Evolutionary conservation across 2,888 invertebrate species (phyloP), one percentile per base, ranked within the genome.

Genomic region (Caenorhabditis sp.): DNA sequence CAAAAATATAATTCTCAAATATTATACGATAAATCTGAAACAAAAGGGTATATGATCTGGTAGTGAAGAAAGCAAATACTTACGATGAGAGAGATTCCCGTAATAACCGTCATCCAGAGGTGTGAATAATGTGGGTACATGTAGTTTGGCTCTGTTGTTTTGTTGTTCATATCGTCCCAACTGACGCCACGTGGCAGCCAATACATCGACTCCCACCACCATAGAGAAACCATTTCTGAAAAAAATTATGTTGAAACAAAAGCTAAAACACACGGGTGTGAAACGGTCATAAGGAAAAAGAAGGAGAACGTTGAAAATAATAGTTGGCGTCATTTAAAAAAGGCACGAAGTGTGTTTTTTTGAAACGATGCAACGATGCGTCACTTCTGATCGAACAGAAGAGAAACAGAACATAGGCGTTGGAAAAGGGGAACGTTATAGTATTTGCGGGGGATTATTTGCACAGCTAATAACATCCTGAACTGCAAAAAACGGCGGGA

Each of bases 111-210:
- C 74, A 87, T 87, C 47, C 65, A 65, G 18, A 90, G 77, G 13
- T 90, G 88, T 24, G 70, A 58, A 47, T 82, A 68, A 20, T 85
- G 76, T 18, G 90, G 90, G 60, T 83, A 89, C 50, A 82, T 69
- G 37, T 32, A 68, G 56, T 74, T 72, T 37, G 60, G 40, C n/a
- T 77, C 65, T 15, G 64, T 65, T 5, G 81, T 70, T 32, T 64
- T 83, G 64, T 85, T 87, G 72, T 83, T 68, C 58, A 90, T 74
- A 62, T 87, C 87, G 1, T 76, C 70, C 91, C 91, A 91, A 4
- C 74, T 80, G n/a, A 88, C 85, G 69, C 85, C 85, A 32, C 86
- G 83, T 44, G 91, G 90, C 53, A 91, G 84, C 91, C 91, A 91
- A 61, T 89, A 84, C 22, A 70, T 56, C 51, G 89, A 87, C 53